Evolutionary conservation across 2,888 invertebrate genomes (phyloP), one percentile per base, ranked within the genome.

Genomic region (Sesamia inferens): DNA sequence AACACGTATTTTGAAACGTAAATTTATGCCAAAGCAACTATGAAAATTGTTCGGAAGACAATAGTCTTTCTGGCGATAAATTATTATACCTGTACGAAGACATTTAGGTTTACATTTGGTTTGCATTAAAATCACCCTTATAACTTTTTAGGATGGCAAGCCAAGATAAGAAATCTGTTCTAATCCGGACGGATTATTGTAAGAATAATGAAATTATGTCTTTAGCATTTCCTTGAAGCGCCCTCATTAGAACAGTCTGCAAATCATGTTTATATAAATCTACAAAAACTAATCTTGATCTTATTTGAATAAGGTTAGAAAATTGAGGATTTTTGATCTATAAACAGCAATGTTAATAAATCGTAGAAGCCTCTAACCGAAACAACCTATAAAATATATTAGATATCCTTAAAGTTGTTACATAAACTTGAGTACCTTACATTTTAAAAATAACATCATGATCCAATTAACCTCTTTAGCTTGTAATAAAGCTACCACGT

Each of bases 401-500:
- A 7, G 54, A 48, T 39, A 22, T n/a, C 22, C 10, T 24, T n/a
- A 10, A 11, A 48, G 67, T 22, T 2, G 0, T 47, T 55, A 51
- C 16, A 51, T 19, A 24, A 14, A 24, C 51, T 61, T 13, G 5
- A 71, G 48, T 54, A 62, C n/a, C n/a, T n/a, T n/a, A n/a, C 70
- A 66, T 74, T 80, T 79, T 76, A 84, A 85, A 87, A 88, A 87
- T 87, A 85, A 79, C 59, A 74, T n/a, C 81, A 86, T 87, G 85
- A 87, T 85, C 81, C 76, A 83, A 90, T 89, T 90, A 88, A 87
- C 90, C 90, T 89, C 89, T 79, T 86, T 88, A 80, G 81, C 76
- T 81, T 75, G 81, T 88, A 84, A 85, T 86, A 84, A 82, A 80
- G 77, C 81, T 78, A 86, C 81, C 83, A 83, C 80, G 81, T 87